Conservation (phyloP, 1,140 invertebrate species). For the Drosophila nannoptera region DNA sequence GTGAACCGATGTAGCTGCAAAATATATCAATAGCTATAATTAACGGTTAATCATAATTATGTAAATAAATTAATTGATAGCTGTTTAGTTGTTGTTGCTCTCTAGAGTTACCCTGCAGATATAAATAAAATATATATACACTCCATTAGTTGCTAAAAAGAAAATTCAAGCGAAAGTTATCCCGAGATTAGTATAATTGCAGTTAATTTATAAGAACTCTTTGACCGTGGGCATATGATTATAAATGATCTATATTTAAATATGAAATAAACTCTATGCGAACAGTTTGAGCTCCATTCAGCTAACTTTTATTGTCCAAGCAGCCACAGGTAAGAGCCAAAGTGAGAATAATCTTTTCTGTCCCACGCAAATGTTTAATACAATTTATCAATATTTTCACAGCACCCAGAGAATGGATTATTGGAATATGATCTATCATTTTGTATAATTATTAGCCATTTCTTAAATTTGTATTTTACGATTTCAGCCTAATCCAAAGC, state of each 20-base stretch:
- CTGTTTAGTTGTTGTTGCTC: conserved; percentile 29
- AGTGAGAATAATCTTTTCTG: too few relatives aligned
- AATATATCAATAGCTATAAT: conserved; percentile 37
- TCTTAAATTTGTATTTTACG: background rate
- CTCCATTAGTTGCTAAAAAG: background rate
- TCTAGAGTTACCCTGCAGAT: conserved; percentile 1
- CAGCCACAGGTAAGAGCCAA: background rate
- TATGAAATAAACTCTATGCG: conserved; percentile 3
- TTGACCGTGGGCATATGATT: background rate
- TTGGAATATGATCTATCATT: background rate
- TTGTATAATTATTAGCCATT: background rate
- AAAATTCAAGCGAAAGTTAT: background rate
- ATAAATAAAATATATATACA: too few relatives aligned
- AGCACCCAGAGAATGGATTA: conserved; percentile 9
- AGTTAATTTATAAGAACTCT: too few relatives aligned
- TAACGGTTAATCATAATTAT: conserved; percentile 7
- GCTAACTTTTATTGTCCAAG: background rate
- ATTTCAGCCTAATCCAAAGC: conserved; percentile 55
- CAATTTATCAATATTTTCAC: background rate
- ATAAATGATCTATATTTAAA: background rate
- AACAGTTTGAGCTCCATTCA: background rate
- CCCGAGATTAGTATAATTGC: background rate
- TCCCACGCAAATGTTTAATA: conserved; percentile 3
- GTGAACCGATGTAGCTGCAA: conserved; percentile 22
- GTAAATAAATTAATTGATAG: conserved; percentile 23